Evolutionary conservation across 2,888 invertebrate species (phyloP), one percentile per base, ranked within the genome.

Genomic region (Ecliptopera silaceata): DNA sequence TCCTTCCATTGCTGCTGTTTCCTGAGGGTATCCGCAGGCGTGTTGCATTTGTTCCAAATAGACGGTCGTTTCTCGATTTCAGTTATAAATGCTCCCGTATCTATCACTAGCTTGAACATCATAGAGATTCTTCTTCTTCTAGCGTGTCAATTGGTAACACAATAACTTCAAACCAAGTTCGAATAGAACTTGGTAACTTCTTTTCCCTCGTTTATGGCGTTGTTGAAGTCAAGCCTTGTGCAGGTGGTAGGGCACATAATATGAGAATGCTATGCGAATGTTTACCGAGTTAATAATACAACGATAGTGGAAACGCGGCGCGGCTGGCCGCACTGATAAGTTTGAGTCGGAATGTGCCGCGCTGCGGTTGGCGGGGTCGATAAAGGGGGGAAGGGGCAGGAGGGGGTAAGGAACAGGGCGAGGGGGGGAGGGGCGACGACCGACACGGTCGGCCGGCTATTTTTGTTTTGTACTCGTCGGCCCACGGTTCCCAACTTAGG

Each of bases 21-120:
- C 10, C 17, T 47, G 6, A 22, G 13, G 15, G 2, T 41, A 13
- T 53, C 49, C 1, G 45, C 13, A 11, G 5, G 29, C 17, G 18
- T 53, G 11, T 8, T 12, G 18, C 15, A 22, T 34, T 38, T 54
- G 12, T 51, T 55, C 59, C 59, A 58, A 31, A 56, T 61, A 0
- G 45, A 46, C 11, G 58, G 43, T 6, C 56, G 51, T 34, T 51
- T 61, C 11, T 61, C 20, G 4, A 61, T 54, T 49, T 58, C 58
- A 1, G n/a, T 3, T 11, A 61, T 58, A 8, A 61, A 55, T 17
- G 48, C 55, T 31, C 1, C 44, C 10, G 58, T 58, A 18, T 61
- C 61, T 17, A 61, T 52, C 22, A 10, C 11, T 43, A 29, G n/a
- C 11, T 13, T 43, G n/a, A 29, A 13, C 29, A 43, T 36, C 15